Evolutionary conservation across 2,113 vertebrate species (phyloP), one percentile per base, ranked within the genome.

Genomic region (Bubalus kerabau): DNA sequence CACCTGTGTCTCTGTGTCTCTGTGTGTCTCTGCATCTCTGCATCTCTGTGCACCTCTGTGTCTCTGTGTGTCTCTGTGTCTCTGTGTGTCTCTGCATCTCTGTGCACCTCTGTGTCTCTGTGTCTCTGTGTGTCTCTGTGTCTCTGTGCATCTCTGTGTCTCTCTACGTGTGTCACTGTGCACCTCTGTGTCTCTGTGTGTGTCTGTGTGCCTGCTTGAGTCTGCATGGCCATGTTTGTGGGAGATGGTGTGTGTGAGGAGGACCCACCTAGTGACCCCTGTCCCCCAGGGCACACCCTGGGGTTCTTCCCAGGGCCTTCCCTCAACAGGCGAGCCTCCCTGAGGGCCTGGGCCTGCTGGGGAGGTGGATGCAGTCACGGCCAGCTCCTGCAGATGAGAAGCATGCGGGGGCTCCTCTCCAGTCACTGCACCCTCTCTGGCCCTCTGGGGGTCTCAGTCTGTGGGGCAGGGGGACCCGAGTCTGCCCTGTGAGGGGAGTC

Each of bases 331-430:
- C 5, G 15, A 13, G 23, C 46, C 17, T 7, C 24, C 48, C 36
- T 19, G 11, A 50, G 30, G 36, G 23, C 3, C 28, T 13, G 15
- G 62, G 40, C 43, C 60, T 50, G 56, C 10, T n/a, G n/a, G 59
- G 36, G 21, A 16, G 32, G 26, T 5, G 26, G 32, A n/a, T 0
- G 0, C 1, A 8, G 90, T 64, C 32, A 8, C 7, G 82, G 4
- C 54, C 1, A 30, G 30, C 24, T 23, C 40, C 46, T 23, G 36
- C 28, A 57, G 54, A 43, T 0, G 4, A 21, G 81, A 54, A 43
- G 2, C 16, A 28, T 14, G 3, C 12, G 32, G 7, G 11, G 3
- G 56, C 9, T n/a, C 23, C 21, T 78, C 24, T 0, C 12, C 11
- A 21, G 30, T 17, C 56, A 11, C 6, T 2, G 2, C 9, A n/a